phyloP scores from a whole-genome alignment of 2,888 invertebrate species.

The Micropterix aruncella region DNA sequence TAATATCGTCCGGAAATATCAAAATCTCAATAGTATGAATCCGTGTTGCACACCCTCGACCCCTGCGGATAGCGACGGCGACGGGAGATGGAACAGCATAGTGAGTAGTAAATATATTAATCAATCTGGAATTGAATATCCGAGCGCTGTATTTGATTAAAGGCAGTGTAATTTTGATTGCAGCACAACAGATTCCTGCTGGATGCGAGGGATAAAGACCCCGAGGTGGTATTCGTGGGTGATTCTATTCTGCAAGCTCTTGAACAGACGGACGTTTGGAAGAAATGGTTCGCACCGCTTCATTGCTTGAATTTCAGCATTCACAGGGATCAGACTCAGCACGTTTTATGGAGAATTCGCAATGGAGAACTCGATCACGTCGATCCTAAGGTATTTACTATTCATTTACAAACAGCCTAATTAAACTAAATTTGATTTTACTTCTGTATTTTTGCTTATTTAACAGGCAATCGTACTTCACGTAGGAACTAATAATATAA shows the following conservation, averaged over 20 bases:
- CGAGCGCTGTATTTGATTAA: too few relatives aligned
- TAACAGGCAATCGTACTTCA: conserved; percentile 69
- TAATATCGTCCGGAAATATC: conserved; percentile 1
- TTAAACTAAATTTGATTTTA: conserved; percentile 2
- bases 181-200: conserved; percentile 77
- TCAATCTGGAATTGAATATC: conserved; percentile 4
- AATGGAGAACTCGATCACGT: conserved; percentile 85
- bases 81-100: conserved; percentile 76
- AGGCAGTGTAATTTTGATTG: conserved; percentile 25
- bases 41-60: conserved; percentile 56
- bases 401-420: not conserved
- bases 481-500: conserved; percentile 81
- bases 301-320: conserved; percentile 88
- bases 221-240: conserved; percentile 83
- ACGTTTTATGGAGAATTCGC: conserved; percentile 79
- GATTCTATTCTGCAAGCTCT: conserved; percentile 77
- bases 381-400: conserved; percentile 58
- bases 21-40: conserved; percentile 38
- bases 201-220: conserved; percentile 80
- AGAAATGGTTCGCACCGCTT: conserved; percentile 79
- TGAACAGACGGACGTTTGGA: conserved; percentile 77
- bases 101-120: conserved; percentile 22
- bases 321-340: conserved; percentile 74
- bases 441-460: conserved; percentile 5
- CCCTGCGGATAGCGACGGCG: conserved; percentile 66